These are phyloP conservation scores for Drymonia ruficornis DNA, from an alignment of 2,888 invertebrate species.

Conservation along the genomic window DNA sequence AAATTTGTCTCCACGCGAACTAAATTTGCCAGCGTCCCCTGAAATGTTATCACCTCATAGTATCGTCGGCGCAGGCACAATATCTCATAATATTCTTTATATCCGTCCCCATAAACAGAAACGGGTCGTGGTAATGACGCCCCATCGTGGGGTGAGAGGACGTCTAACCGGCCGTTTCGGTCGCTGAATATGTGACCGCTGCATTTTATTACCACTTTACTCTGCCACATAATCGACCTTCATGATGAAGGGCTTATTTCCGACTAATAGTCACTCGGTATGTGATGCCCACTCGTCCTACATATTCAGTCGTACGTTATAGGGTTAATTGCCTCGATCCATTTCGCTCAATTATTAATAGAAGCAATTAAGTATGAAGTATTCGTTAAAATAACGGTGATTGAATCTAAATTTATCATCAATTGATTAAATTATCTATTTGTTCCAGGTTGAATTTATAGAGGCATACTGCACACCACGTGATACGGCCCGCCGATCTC, in stretches of 20 bases:
- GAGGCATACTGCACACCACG: slow-evolving; percentile 90
- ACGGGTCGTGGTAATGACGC: slow-evolving; percentile 80
- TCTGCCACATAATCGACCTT: slow-evolving; percentile 83
- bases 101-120: slow-evolving; percentile 81
- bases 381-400: neutral
- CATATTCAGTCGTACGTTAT: slow-evolving; percentile 18
- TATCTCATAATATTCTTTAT: slow-evolving; percentile 84
- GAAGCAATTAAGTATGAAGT: slow-evolving; percentile 2
- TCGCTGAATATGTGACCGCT: slow-evolving; percentile 83
- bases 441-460: slow-evolving; percentile 88
- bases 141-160: slow-evolving; percentile 72
- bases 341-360: slow-evolving; percentile 10
- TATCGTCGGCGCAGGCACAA: slow-evolving; percentile 74
- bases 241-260: slow-evolving; percentile 79
- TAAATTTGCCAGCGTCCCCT: slow-evolving; percentile 65
- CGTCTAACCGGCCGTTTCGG: slow-evolving; percentile 79
- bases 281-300: slow-evolving; percentile 41
- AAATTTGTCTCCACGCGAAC: slow-evolving; percentile 64
- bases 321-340: slow-evolving; percentile 27
- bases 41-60: slow-evolving; percentile 79
- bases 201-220: slow-evolving; percentile 85
- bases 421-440: slow-evolving; percentile 28
- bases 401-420: neutral
- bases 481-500: slow-evolving; percentile 84
- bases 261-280: slow-evolving; percentile 70